Conservation (phyloP, 2,797 vertebrate species). For the Parotocinclus haroldoi region DNA sequence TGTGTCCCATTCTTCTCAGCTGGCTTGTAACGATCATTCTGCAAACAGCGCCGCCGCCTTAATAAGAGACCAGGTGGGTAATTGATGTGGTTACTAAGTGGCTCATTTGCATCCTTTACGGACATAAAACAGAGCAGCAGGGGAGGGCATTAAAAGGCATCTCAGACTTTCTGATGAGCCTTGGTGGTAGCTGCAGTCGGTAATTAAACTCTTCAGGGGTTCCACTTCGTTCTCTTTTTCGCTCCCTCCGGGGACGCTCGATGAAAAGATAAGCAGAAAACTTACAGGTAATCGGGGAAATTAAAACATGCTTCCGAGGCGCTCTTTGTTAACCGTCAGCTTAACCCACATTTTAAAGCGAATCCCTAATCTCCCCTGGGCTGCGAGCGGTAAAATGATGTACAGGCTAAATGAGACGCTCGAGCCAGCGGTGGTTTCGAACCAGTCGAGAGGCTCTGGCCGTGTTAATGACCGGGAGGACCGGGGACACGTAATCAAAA, state of each 20-base stretch:
- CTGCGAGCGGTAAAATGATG: conserved; percentile 19
- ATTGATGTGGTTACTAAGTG: conserved; percentile 99
- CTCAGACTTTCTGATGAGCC: conserved; percentile 74
- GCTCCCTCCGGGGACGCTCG: conserved; percentile 68
- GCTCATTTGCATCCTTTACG: conserved; percentile 96
- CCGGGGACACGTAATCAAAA: conserved; percentile 7
- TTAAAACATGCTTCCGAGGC: conserved; percentile 53
- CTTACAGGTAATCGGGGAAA: conserved; percentile 84
- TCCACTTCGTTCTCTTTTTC: conserved; percentile 72
- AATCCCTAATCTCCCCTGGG: conserved; percentile 28
- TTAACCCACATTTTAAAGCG: conserved; percentile 43
- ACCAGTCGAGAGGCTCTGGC: conserved; percentile 10
- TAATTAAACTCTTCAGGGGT: conserved; percentile 85
- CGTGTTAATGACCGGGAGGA: conserved; percentile 20
- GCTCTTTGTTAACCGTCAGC: conserved; percentile 64
- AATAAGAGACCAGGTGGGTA: conserved; percentile 97
- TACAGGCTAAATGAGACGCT: conserved; percentile 27
- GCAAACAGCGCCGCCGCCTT: conserved; percentile 90
- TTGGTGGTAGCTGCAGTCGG: conserved; percentile 74
- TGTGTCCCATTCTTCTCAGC: conserved; percentile 85
- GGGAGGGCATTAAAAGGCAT: conserved; percentile 75
- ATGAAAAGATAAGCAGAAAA: conserved; percentile 84
- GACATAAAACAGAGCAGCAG: conserved; percentile 70
- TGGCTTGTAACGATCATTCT: conserved; percentile 88
- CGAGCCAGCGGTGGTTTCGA: conserved; percentile 1